Percentiles rank a stretch among this genome's conserved stretches.
phyloP scores from a whole-genome alignment of 2,888 invertebrate genomes.

The Microlaimidae sp. region DNA sequence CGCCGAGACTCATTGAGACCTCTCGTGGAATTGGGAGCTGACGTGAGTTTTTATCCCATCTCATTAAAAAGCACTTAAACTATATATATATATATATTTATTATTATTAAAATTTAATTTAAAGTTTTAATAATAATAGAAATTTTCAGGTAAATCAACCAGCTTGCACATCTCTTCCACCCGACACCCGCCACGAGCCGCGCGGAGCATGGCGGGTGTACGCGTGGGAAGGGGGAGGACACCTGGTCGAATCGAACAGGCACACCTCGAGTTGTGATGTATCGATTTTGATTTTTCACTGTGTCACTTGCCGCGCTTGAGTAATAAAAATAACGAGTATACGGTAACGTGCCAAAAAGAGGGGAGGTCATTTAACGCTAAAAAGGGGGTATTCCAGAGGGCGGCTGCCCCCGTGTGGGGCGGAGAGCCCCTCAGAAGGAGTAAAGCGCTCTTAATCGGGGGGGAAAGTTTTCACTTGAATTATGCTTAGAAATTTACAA shows the following conservation, averaged over 20 bases:
- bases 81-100: background rate
- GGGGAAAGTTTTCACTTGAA: no score
- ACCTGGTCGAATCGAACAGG: constrained; percentile 95
- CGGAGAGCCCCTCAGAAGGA: no score
- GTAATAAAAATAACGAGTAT: background rate
- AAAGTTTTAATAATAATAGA: background rate
- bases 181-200: constrained; percentile 95
- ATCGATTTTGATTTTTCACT: background rate
- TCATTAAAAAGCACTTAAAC: no score
- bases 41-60: constrained; percentile 50
- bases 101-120: background rate
- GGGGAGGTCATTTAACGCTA: background rate
- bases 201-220: constrained; percentile 83
- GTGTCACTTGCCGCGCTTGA: background rate
- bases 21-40: constrained; percentile 80
- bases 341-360: background rate
- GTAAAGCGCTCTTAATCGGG: no score
- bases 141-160: constrained; percentile 77
- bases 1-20: constrained; percentile 94
- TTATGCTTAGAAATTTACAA: no score
- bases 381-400: no score
- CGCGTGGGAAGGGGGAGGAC: constrained; percentile 99
- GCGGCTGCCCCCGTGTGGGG: no score
- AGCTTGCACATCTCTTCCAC: constrained; percentile 99
- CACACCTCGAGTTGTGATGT: no score